A percentile compares a stretch with the other conserved stretches of the same genome.
Conservation (phyloP, 2,797 vertebrate species). For the Spea hammondii region DNA sequence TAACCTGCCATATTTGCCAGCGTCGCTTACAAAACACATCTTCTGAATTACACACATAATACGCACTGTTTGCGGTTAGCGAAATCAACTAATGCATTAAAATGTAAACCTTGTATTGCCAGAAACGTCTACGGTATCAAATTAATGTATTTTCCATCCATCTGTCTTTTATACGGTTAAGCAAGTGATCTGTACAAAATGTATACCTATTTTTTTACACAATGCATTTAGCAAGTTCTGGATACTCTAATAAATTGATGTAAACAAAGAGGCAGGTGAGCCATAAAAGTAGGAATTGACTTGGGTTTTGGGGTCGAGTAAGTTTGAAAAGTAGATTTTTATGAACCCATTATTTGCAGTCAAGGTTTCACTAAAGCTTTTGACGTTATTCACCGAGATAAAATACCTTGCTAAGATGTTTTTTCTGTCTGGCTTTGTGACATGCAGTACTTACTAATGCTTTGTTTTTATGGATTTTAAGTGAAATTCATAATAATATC, state of each 20-base stretch:
- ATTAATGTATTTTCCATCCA: background rate
- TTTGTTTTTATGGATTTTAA: conserved; percentile 39
- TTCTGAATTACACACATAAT: background rate
- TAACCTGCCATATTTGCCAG: conserved; percentile 11
- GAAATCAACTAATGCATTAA: conserved; percentile 45
- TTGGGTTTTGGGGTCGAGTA: conserved; percentile 76
- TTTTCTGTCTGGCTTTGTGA: conserved; percentile 73
- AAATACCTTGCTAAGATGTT: conserved; percentile 77
- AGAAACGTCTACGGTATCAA: conserved; percentile 54
- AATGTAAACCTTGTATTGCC: conserved; percentile 56
- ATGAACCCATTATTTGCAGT: conserved; percentile 77
- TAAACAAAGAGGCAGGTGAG: conserved; percentile 77
- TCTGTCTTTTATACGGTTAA: background rate
- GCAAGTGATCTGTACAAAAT: background rate
- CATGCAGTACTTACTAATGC: conserved; percentile 70
- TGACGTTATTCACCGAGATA: conserved; percentile 80
- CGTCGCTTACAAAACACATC: background rate
- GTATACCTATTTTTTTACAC: conserved; percentile 62
- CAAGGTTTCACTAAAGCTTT: conserved; percentile 77
- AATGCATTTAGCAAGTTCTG: conserved; percentile 73
- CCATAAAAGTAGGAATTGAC: conserved; percentile 72
- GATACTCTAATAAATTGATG: conserved; percentile 75
- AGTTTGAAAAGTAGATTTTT: conserved; percentile 78
- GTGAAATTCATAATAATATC: background rate
- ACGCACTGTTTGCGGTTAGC: background rate